Base-by-base conservation (phyloP, 2,797 vertebrate genomes). In the Gouania willdenowi region DNA sequence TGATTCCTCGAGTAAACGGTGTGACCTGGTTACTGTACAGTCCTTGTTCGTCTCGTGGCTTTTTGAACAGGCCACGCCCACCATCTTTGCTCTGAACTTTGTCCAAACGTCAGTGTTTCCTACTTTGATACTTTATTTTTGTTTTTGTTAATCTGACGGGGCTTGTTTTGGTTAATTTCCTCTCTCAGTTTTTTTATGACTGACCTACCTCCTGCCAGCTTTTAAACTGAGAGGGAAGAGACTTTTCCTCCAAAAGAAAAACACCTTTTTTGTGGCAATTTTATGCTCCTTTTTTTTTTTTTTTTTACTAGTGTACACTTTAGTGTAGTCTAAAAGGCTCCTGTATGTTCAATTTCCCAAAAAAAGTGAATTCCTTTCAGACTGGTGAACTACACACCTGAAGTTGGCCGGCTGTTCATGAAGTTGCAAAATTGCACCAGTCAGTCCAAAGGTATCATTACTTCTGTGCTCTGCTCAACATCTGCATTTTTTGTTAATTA, bases 401-500 rank as follows among this genome's bases (percentile, higher is more conserved):
- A 81, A 76, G 80, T 83, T n/a, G 82, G 76, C 81, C 71, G 63
- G 79, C 84, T 83, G 82, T 82, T 83, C 76, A 85, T 84, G 83
- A 85, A 78, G 83, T 82, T 79, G 74, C 78, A 73, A 80, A n/a
- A 79, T 68, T 77, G 75, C 79, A 73, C 77, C 83, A 77, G 79
- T 86, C 85, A 76, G 80, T 71, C 87, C 82, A 83, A n/a, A 90
- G 89, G 89, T 91, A 90, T 91, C 85, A n/a, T n/a, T n/a, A n/a
- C n/a, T 81, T 77, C 68, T 89, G 75, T 90, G 77, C 83, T 87
- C 82, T 84, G 82, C 83, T 88, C 83, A 77, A 87, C 77, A 73
- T 74, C 81, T 88, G 84, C 86, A 89, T 88, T 88, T 91, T 88
- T 88, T n/a, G n/a, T n/a, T n/a, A n/a, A n/a, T n/a, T 91, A 82